Percentiles rank a stretch among this genome's conserved stretches.
These are phyloP conservation scores for Leiothrix lutea DNA, from an alignment of 2,113 vertebrate genomes.

Conservation along the genomic window DNA sequence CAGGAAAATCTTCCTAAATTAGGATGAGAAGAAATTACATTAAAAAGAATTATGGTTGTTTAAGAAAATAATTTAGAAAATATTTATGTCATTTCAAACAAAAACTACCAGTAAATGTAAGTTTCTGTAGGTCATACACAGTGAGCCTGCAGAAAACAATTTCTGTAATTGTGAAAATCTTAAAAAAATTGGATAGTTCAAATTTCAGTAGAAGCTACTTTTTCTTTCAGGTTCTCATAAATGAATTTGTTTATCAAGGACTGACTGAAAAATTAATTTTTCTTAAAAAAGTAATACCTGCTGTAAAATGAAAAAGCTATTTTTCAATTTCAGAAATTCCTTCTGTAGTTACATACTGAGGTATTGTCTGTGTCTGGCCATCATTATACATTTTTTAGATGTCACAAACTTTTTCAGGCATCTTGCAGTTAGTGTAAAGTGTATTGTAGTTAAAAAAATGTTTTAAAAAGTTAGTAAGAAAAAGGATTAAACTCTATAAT, in stretches of 20 bases:
- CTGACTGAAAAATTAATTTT: neutral
- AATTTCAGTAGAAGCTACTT: neutral
- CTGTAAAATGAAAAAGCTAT: neutral
- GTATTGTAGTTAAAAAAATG: no score
- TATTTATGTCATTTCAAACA: neutral
- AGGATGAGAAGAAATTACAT: neutral
- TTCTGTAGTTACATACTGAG: no score
- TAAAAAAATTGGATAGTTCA: neutral
- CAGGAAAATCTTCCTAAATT: neutral
- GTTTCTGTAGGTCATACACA: neutral
- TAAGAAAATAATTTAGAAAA: neutral
- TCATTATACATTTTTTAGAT: no score
- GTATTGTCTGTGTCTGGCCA: no score
- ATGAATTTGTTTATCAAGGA: neutral
- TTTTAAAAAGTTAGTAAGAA: no score
- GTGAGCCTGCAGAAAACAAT: neutral
- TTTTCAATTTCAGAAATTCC: neutral
- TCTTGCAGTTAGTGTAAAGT: no score
- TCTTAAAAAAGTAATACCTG: neutral
- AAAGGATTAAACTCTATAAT: neutral
- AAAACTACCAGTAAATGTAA: neutral
- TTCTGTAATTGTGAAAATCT: neutral
- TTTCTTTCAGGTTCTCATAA: neutral
- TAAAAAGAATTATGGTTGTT: neutral
- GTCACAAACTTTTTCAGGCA: no score